Percentiles rank a stretch among this genome's conserved stretches.
Conservation (phyloP, 2,888 invertebrate species). For the Rhagium mordax region DNA sequence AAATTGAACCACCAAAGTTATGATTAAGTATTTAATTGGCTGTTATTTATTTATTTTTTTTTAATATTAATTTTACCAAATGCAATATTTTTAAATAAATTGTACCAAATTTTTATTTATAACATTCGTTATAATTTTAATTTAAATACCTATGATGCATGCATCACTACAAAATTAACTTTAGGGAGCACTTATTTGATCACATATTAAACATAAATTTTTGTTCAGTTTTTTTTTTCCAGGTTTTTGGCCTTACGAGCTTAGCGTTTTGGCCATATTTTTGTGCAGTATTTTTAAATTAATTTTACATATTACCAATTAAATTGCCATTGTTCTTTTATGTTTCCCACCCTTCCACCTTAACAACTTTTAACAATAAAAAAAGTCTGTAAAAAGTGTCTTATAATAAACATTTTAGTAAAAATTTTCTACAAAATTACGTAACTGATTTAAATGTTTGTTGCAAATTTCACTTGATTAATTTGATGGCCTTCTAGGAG, state of each 20-base stretch:
- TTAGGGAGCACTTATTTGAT: not conserved
- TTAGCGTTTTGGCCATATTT: too few species aligned
- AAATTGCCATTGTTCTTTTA: not conserved
- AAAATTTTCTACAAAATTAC: conserved; percentile 20
- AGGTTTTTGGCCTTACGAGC: too few species aligned
- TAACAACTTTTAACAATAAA: not conserved
- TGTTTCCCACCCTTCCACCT: not conserved
- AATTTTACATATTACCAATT: not conserved
- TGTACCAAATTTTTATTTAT: not conserved
- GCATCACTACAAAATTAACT: not conserved
- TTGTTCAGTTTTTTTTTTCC: not conserved
- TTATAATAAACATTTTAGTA: conserved; percentile 20
- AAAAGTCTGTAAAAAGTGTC: conserved; percentile 33
- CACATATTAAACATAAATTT: not conserved
- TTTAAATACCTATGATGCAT: not conserved
- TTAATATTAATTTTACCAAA: not conserved
- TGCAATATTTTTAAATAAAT: not conserved
- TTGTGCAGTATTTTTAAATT: too few species aligned
- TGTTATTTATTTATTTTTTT: conserved; percentile 18
- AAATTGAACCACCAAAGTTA: not conserved
- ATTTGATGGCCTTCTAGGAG: not conserved
- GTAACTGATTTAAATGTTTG: not conserved
- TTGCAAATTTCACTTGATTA: not conserved
- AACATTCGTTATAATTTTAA: not conserved
- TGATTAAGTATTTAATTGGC: conserved; percentile 13